phyloP scores from a whole-genome alignment of 2,888 invertebrate genomes.

The Xylocampa areola region DNA sequence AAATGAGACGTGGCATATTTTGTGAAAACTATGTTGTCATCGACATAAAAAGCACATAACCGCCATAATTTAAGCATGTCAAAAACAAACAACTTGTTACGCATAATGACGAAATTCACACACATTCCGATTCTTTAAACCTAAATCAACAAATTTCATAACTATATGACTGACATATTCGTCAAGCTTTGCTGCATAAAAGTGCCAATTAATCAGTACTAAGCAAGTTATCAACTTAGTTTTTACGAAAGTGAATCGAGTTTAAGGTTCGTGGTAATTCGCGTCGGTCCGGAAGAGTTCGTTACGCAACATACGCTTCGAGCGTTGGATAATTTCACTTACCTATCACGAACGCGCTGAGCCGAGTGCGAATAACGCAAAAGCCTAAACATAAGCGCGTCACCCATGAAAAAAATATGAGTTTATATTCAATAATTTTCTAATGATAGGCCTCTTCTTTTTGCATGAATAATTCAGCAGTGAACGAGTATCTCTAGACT shows the following conservation, averaged over 20 bases:
- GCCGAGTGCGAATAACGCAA: constrained; percentile 1
- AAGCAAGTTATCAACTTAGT: background rate
- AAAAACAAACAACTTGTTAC: constrained; percentile 33
- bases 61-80: constrained; percentile 4
- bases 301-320: constrained; percentile 34
- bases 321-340: constrained; percentile 35
- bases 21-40: constrained; percentile 16
- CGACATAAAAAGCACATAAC: background rate
- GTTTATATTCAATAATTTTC: too few relatives aligned
- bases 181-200: constrained; percentile 21
- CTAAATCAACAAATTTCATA: constrained; percentile 37
- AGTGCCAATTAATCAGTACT: constrained; percentile 15
- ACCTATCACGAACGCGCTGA: constrained; percentile 10
- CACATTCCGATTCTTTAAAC: constrained; percentile 21
- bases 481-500: too few relatives aligned
- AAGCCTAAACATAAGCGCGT: too few relatives aligned
- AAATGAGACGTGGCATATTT: constrained; percentile 3
- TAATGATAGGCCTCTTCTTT: too few relatives aligned
- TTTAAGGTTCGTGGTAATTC: constrained; percentile 10
- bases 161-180: constrained; percentile 15
- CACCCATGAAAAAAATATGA: too few relatives aligned
- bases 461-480: too few relatives aligned
- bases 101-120: constrained; percentile 16
- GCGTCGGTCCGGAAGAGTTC: constrained; percentile 26
- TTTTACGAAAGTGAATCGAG: constrained; percentile 2